Base-by-base conservation (phyloP, 2,113 vertebrate genomes). In the Polypterus bichir region DNA sequence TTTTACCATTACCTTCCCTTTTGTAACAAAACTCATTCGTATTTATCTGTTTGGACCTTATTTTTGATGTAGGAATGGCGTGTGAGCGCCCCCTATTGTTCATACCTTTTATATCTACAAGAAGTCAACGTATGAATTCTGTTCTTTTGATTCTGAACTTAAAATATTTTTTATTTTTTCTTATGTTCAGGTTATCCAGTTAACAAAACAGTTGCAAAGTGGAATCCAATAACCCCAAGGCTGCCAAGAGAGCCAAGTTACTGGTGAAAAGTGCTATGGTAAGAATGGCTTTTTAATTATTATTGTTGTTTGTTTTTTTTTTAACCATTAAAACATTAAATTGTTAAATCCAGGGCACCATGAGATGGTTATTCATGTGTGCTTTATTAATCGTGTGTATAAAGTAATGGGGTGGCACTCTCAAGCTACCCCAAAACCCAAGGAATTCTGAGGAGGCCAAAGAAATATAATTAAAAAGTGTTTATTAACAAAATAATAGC, bases 191-290 rank as follows among this genome's bases (percentile, higher is more conserved):
- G 73, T 49, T 72, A 73, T 59, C 66, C 70, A 8, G 70, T 75
- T 2, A 66, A 62, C 4, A 86, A 80, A 69, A 65, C 74, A 3
- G 64, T 68, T 44, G 78, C 71, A 5, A 84, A 77, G 61, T 88
- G 84, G 84, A 83, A 85, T 69, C 79, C 81, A 5, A 76, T 88
- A 8, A 77, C 81, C 65, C 53, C 73, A 3, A 84, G 81, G 27
- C 27, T 27, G 27, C 27, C 27, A 27, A 27, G 27, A 27, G 27
- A 27, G 27, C 27, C 27, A 27, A 69, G 77, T 75, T 59, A 73
- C 86, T 2, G 83, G 86, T 57, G 84, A 86, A 66, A 83, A 86
- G 46, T 81, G 83, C 48, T 85, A 73, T 67, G 27, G 27, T 27
- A 27, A 27, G 27, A 27, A 27, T 27, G 27, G 27, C 27, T 27